Conservation (phyloP, 1,140 invertebrate genomes). For the Lamellibrachia luymesi region DNA sequence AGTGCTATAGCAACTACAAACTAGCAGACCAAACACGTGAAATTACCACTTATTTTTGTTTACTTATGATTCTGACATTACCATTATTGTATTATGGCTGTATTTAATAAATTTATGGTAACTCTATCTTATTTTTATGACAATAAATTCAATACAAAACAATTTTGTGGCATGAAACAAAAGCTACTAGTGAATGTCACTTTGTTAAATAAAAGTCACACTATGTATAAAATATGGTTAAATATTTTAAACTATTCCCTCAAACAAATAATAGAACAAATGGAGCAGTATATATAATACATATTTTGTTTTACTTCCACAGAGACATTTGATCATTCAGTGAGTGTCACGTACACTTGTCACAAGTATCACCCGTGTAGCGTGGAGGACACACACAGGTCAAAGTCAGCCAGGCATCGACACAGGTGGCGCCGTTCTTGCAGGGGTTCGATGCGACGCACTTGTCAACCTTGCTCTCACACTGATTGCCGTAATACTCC, state of each 20-base stretch:
- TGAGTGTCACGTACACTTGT: not conserved
- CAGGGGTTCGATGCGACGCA: slow-evolving; percentile 68
- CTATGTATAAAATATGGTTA: no score
- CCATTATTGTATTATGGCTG: not conserved
- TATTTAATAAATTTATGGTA: not conserved
- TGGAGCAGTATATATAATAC: no score
- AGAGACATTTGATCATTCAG: no score
- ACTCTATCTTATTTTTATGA: not conserved
- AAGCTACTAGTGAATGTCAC: no score
- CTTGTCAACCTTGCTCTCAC: slow-evolving; percentile 9
- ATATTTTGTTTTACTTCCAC: no score
- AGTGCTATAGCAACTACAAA: not conserved
- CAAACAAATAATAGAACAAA: no score
- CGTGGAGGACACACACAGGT: not conserved
- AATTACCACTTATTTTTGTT: not conserved
- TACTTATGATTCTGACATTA: not conserved
- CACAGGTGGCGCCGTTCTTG: slow-evolving; percentile 77
- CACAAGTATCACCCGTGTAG: not conserved
- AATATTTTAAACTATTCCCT: no score
- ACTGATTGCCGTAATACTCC: slow-evolving; percentile 22
- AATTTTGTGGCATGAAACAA: no score
- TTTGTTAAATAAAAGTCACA: no score
- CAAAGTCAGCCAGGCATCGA: not conserved
- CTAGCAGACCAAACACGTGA: not conserved
- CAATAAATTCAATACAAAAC: not conserved